Evolutionary conservation across 2,113 vertebrate genomes (phyloP), one percentile per base, ranked within the genome.

Genomic region (Eudorcas thomsonii): DNA sequence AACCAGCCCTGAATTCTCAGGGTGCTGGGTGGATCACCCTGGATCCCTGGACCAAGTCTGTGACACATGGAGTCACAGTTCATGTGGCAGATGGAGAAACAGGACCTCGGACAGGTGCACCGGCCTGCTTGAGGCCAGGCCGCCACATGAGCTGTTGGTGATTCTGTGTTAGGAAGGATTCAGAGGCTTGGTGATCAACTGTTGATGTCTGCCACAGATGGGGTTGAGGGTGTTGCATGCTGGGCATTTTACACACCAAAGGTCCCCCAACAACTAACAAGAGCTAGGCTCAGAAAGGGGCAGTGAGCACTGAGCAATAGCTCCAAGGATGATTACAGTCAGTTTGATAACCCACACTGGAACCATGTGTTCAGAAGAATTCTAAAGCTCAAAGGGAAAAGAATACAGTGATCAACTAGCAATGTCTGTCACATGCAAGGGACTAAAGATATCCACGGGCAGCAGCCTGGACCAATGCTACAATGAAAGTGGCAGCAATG

Each of bases 71-170:
- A 50, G n/a, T 36, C 36, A 3, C 25, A 50, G 50, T 33, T 74
- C 0, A 0, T 0, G 21, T 6, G 71, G 60, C 59, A 43, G 57
- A 67, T 4, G 50, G 50, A 48, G 59, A 71, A 43, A 43, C 0
- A 2, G 55, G 26, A 36, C 19, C 88, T 5, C 36, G 1, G 60
- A 17, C 1, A 55, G 54, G 52, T 11, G 19, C 25, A 43, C 14
- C 0, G 0, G 11, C 84, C 17, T 8, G 84, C 77, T 5, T 2
- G 6, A 48, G 71, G 78, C 43, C 16, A 1, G 2, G 4, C 4
- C 0, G 4, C 83, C 21, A 16, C 7, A 0, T 4, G n/a, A 19
- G 33, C 39, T 21, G 5, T 4, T 4, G 28, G 92, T 16, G 17
- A 14, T 55, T 52, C 84, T 11, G 48, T 25, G 87, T 43, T 23